Evolutionary conservation across 2,888 invertebrate species (phyloP).

Genomic region (Drosophila mulleri): DNA sequence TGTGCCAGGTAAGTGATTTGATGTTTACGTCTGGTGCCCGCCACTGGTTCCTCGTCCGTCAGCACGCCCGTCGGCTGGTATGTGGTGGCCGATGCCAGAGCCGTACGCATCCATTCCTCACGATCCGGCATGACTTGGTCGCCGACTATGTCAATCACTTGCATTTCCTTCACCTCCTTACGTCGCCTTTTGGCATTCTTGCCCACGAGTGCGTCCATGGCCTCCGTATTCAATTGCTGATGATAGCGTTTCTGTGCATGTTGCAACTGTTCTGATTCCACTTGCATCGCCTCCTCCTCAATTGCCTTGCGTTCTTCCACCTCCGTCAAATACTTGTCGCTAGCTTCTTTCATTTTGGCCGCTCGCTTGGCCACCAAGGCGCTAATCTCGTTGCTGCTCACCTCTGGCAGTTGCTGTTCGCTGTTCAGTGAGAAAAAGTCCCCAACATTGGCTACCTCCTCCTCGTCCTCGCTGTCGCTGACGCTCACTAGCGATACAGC

Average conservation of each 20-base stretch:
- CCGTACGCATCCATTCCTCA: constrained; percentile 93
- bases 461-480: constrained; percentile 86
- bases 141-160: constrained; percentile 93
- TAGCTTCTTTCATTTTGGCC: constrained; percentile 80
- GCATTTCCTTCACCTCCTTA: constrained; percentile 85
- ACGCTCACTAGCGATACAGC: constrained; percentile 42
- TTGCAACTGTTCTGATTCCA: constrained; percentile 47
- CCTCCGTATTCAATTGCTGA: constrained; percentile 70
- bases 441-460: constrained; percentile 82
- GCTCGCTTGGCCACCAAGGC: constrained; percentile 83
- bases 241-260: constrained; percentile 68
- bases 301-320: constrained; percentile 23
- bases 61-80: constrained; percentile 85
- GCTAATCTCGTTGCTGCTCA: constrained; percentile 85
- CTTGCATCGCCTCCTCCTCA: constrained; percentile 29
- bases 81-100: constrained; percentile 89
- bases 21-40: constrained; percentile 93
- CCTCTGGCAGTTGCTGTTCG: constrained; percentile 85
- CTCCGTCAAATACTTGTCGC: constrained; percentile 65
- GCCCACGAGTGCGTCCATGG: constrained; percentile 89
- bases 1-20: constrained; percentile 97
- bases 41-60: constrained; percentile 86
- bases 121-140: constrained; percentile 92
- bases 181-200: constrained; percentile 87
- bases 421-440: constrained; percentile 84